phyloP scores from a whole-genome alignment of 2,888 invertebrate species.

The Phyllotreta cruciferae region DNA sequence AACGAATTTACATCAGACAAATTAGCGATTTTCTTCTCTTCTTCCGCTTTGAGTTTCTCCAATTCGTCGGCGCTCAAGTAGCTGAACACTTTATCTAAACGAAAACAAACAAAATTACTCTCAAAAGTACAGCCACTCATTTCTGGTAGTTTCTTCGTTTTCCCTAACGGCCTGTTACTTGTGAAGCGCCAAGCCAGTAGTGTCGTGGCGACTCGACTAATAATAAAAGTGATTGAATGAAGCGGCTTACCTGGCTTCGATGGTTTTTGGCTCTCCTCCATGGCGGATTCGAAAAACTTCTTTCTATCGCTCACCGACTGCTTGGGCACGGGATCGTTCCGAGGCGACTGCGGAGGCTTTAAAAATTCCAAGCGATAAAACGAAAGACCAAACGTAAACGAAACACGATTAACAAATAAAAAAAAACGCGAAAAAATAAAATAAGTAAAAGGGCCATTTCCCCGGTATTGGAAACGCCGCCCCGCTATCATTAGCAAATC shows the following conservation, averaged over 20 bases:
- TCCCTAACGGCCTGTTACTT: too few species aligned
- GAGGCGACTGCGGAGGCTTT: conserved; percentile 70
- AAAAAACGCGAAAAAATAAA: too few species aligned
- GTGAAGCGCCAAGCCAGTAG: background rate
- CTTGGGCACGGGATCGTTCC: conserved; percentile 73
- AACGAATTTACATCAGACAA: conserved; percentile 69
- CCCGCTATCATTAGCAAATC: background rate
- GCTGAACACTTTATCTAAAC: conserved; percentile 88
- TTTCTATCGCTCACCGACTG: conserved; percentile 92
- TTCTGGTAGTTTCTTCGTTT: too few species aligned
- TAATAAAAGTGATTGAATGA: background rate
- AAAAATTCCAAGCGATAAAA: conserved; percentile 21
- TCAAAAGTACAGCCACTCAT: background rate
- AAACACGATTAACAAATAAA: conserved; percentile 15
- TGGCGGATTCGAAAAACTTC: conserved; percentile 94
- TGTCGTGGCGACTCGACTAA: background rate
- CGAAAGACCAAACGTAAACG: conserved; percentile 5
- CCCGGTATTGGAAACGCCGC: too few species aligned
- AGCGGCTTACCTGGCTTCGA: conserved; percentile 77
- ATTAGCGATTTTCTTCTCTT: conserved; percentile 86
- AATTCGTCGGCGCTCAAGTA: conserved; percentile 94
- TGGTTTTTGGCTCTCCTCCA: conserved; percentile 90
- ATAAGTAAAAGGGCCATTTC: background rate
- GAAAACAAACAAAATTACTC: conserved; percentile 43
- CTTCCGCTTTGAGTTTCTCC: conserved; percentile 92